A percentile compares a stretch with the other conserved stretches of the same genome.
These are phyloP conservation scores for Thunnus maccoyii DNA, from an alignment of 2,113 vertebrate species.

Conservation along the genomic window DNA sequence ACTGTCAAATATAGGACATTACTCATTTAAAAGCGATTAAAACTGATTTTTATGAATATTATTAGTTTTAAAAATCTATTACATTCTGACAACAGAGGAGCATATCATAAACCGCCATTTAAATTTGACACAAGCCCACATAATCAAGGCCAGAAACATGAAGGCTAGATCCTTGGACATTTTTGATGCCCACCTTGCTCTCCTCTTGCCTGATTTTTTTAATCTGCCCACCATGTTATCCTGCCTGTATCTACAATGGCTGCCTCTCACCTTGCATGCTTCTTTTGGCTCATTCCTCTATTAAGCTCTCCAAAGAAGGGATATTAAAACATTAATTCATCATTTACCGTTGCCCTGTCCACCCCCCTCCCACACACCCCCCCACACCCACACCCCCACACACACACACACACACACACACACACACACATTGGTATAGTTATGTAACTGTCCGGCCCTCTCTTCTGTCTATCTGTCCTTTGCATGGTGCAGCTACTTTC, in stretches of 20 bases:
- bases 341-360: constrained; percentile 25
- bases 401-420: constrained; percentile 23
- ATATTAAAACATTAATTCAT: constrained; percentile 52
- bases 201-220: constrained; percentile 16
- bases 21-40: neutral
- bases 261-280: constrained; percentile 48
- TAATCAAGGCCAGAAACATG: neutral
- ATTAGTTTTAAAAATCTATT: constrained; percentile 8
- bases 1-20: constrained; percentile 7
- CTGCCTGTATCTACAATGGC: constrained; percentile 26
- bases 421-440: constrained; percentile 18
- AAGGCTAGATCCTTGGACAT: constrained; percentile 32
- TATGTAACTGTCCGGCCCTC: constrained; percentile 36
- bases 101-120: constrained; percentile 1
- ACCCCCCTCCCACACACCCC: neutral
- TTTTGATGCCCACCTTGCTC: constrained; percentile 36
- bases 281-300: constrained; percentile 36
- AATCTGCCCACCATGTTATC: neutral
- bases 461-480: constrained; percentile 53
- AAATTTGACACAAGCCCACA: constrained; percentile 3
- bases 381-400: constrained; percentile 10
- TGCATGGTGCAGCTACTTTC: constrained; percentile 68
- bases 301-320: constrained; percentile 34
- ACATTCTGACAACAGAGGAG: neutral
- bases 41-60: neutral